Conservation (phyloP, 2,113 vertebrate genomes). For the Solea senegalensis region DNA sequence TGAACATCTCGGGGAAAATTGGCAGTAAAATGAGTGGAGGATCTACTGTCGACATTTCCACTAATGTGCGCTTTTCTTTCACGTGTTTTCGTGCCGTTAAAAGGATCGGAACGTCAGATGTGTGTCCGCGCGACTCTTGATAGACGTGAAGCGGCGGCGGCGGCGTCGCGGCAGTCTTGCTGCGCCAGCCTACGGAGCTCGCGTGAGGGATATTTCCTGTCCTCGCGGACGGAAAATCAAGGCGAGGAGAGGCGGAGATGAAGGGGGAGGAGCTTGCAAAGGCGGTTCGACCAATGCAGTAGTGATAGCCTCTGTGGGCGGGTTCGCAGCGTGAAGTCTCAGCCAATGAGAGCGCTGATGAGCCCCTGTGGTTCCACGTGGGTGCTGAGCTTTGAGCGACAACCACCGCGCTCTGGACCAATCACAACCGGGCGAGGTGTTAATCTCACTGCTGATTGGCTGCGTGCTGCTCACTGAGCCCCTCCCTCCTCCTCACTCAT, state of each 20-base stretch:
- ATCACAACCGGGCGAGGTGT: slow-evolving; percentile 74
- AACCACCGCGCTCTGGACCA: slow-evolving; percentile 62
- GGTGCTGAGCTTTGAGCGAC: slow-evolving; percentile 63
- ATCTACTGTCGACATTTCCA: slow-evolving; percentile 55
- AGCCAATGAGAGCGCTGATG: slow-evolving; percentile 57
- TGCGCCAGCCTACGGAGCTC: slow-evolving; percentile 65
- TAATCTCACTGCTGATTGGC: slow-evolving; percentile 81
- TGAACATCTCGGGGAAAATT: slow-evolving; percentile 27
- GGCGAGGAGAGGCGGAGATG: background rate
- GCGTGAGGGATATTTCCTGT: slow-evolving; percentile 77
- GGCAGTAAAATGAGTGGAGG: slow-evolving; percentile 47
- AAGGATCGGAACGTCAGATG: slow-evolving; percentile 71
- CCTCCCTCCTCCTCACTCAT: slow-evolving; percentile 71
- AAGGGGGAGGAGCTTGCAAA: slow-evolving; percentile 3
- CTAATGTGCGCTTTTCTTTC: slow-evolving; percentile 52
- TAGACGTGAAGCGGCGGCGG: slow-evolving; percentile 58
- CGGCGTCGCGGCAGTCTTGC: slow-evolving; percentile 37
- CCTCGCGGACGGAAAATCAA: slow-evolving; percentile 78
- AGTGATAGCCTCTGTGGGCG: slow-evolving; percentile 18
- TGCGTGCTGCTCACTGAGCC: slow-evolving; percentile 63
- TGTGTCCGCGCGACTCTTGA: slow-evolving; percentile 71
- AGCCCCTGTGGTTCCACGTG: slow-evolving; percentile 77
- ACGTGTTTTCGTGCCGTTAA: slow-evolving; percentile 53
- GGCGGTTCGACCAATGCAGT: slow-evolving; percentile 69
- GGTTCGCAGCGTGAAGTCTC: slow-evolving; percentile 13